Conservation (phyloP, 1,140 invertebrate genomes). For the Hermetia illucens region DNA sequence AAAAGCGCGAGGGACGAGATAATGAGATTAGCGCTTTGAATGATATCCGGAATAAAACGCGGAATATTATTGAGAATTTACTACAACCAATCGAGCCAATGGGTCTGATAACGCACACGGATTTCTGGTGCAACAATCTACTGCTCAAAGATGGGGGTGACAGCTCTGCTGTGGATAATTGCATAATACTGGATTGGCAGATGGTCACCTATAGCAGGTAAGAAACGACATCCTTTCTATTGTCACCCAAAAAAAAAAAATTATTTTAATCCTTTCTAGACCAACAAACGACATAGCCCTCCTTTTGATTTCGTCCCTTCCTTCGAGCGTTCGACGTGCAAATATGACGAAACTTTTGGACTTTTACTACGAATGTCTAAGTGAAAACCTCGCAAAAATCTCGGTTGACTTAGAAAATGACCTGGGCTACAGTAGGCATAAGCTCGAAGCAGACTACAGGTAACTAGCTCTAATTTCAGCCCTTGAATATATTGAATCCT, state of each 20-base stretch:
- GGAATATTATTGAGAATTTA: slow-evolving; percentile 45
- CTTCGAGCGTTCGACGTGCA: slow-evolving; percentile 48
- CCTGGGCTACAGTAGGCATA: slow-evolving; percentile 36
- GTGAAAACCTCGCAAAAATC: slow-evolving; percentile 35
- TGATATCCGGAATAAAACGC: slow-evolving; percentile 39
- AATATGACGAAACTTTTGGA: slow-evolving; percentile 47
- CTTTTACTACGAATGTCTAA: slow-evolving; percentile 50
- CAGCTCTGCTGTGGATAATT: slow-evolving; percentile 33
- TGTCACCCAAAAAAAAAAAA: too few species aligned
- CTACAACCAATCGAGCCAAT: slow-evolving; percentile 49
- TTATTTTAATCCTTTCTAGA: slow-evolving; percentile 31
- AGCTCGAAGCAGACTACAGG: slow-evolving; percentile 48
- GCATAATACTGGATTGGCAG: slow-evolving; percentile 66
- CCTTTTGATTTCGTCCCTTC: slow-evolving; percentile 60
- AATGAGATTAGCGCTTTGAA: slow-evolving; percentile 31
- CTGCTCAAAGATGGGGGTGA: slow-evolving; percentile 44
- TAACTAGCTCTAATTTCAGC: slow-evolving; percentile 13
- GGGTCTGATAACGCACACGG: slow-evolving; percentile 59
- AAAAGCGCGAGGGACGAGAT: slow-evolving; percentile 43
- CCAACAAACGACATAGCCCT: slow-evolving; percentile 66
- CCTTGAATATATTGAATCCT: not conserved
- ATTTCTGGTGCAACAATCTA: slow-evolving; percentile 72
- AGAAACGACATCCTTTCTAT: not conserved
- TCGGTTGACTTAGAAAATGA: slow-evolving; percentile 42
- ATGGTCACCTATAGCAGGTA: slow-evolving; percentile 60